These are phyloP conservation scores for Cotesia vestalis DNA, from an alignment of 1,140 invertebrate species.

Conservation along the genomic window DNA sequence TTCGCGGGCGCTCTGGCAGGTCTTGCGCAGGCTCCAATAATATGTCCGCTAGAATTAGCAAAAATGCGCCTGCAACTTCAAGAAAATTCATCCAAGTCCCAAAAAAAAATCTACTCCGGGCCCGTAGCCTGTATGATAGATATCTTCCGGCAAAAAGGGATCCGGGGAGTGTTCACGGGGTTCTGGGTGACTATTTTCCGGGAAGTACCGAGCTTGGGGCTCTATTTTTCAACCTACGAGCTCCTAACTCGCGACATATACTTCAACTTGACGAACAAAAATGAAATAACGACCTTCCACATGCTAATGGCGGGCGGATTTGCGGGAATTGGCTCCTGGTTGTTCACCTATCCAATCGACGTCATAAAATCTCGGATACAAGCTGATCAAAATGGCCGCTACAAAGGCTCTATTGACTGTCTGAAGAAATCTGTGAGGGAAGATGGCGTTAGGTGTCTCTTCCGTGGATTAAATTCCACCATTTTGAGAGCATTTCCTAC, in stretches of 20 bases:
- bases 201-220: slow-evolving; percentile 77
- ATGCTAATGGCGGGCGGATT: slow-evolving; percentile 82
- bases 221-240: slow-evolving; percentile 72
- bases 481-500: slow-evolving; percentile 87
- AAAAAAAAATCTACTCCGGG: slow-evolving; percentile 47
- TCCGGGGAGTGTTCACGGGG: slow-evolving; percentile 78
- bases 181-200: slow-evolving; percentile 77
- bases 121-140: slow-evolving; percentile 73
- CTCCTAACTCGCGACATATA: slow-evolving; percentile 46
- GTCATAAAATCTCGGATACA: slow-evolving; percentile 90
- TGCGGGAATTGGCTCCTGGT: slow-evolving; percentile 87
- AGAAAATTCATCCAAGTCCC: slow-evolving; percentile 50
- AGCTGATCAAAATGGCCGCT: slow-evolving; percentile 72
- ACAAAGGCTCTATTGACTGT: slow-evolving; percentile 78
- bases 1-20: slow-evolving; percentile 80
- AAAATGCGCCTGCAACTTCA: slow-evolving; percentile 84
- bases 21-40: slow-evolving; percentile 81
- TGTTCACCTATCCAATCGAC: slow-evolving; percentile 86
- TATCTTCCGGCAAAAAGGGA: slow-evolving; percentile 73
- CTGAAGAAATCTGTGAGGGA: slow-evolving; percentile 71
- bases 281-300: slow-evolving; percentile 62
- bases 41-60: slow-evolving; percentile 85
- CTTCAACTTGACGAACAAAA: neutral
- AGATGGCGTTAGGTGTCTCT: slow-evolving; percentile 77
- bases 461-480: slow-evolving; percentile 78